Base-by-base conservation (phyloP, 2,888 invertebrate genomes). In the Cephonodes hylas region DNA sequence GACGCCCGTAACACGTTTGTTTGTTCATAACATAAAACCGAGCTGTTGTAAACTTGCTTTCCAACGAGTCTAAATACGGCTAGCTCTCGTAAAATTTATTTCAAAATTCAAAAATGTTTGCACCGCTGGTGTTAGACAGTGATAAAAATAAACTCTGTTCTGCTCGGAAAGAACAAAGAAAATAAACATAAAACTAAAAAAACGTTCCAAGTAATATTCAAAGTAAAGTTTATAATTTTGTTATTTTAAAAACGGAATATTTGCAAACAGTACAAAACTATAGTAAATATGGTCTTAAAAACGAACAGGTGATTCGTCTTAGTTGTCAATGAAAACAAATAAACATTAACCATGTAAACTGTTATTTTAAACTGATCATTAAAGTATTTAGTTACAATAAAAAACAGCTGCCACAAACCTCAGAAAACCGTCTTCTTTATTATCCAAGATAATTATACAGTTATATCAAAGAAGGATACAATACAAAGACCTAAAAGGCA, bases 11-110 rank as follows among this genome's bases (percentile, higher is more conserved):
- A 81, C 84, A 84, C 84, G 83, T 86, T 81, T 82, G 83, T 83
- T 75, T 83, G 88, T 87, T 89, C 86, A 87, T 89, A 89, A 88
- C 89, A 88, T 88, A 87, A 89, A 90, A 86, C 85, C 78, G 79
- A 72, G 81, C 76, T 81, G 84, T 79, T 85, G 85, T 90, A 89
- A 88, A 90, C 75, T 84, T 80, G 69, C 76, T 81, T 76, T 76
- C 79, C 77, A 81, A 83, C 80, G 80, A 74, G 75, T 77, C 76
- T 68, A 62, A 67, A 63, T 57, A 67, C 67, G 68, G 70, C 75
- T 76, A 74, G 70, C 75, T 77, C 83, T 85, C 82, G 81, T 86
- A 85, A 89, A 88, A 86, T 85, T 84, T 88, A 79, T 76, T 82
- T 81, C 38, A 63, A 60, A 58, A 61, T 23, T 22, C 38, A 59